Evolutionary conservation across 2,797 vertebrate genomes (phyloP).

Genomic region (Fundulus diaphanus): DNA sequence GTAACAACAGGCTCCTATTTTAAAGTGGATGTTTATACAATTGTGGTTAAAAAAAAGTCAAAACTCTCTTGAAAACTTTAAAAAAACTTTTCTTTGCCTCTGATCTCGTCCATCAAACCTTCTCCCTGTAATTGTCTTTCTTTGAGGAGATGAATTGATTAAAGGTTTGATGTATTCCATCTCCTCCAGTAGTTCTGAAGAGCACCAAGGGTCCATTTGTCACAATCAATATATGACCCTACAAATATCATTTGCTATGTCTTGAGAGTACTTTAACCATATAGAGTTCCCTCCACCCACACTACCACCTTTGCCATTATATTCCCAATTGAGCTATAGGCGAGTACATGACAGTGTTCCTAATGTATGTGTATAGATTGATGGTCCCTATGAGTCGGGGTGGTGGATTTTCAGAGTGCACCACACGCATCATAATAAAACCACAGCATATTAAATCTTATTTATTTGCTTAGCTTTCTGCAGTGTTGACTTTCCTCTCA

Average conservation of each 20-base stretch:
- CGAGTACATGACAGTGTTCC: conserved; percentile 53
- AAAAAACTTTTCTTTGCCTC: conserved; percentile 23
- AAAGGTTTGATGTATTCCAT: conserved; percentile 69
- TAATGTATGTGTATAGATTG: conserved; percentile 64
- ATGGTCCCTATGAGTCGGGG: conserved; percentile 38
- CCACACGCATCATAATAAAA: conserved; percentile 34
- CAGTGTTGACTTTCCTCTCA: conserved; percentile 50
- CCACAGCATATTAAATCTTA: conserved; percentile 40
- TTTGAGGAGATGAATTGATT: conserved; percentile 68
- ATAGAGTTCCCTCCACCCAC: conserved; percentile 39
- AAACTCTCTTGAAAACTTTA: too few relatives aligned
- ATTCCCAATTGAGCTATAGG: conserved; percentile 61
- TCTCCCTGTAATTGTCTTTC: conserved; percentile 38
- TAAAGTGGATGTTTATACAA: too few relatives aligned
- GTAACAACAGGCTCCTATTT: too few relatives aligned
- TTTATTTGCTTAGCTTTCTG: conserved; percentile 54
- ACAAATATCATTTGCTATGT: conserved; percentile 80
- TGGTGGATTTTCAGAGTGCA: conserved; percentile 15
- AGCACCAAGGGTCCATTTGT: conserved; percentile 80
- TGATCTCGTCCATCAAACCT: conserved; percentile 33
- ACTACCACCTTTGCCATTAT: conserved; percentile 28
- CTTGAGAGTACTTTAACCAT: conserved; percentile 55
- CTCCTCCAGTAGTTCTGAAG: conserved; percentile 67
- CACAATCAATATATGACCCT: conserved; percentile 82
- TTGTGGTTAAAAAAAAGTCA: neutral